Evolutionary conservation across 2,113 vertebrate genomes (phyloP).

Genomic region (Cynocephalus volans): DNA sequence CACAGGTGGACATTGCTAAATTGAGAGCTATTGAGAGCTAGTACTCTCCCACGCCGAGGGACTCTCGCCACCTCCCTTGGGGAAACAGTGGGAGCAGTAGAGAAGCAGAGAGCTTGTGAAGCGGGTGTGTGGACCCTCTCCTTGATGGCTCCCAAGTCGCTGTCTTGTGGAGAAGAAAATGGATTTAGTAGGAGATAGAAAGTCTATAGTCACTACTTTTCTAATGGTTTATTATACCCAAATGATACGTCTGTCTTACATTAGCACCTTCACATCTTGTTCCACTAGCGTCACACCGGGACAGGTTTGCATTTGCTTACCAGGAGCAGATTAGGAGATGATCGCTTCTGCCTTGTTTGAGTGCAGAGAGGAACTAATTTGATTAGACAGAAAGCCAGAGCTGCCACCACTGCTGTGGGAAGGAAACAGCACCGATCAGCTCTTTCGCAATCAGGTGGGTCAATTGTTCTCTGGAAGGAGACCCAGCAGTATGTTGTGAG

Average conservation of each 20-base stretch:
- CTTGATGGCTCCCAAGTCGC: neutral
- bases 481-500: neutral
- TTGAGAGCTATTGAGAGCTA: neutral
- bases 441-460: neutral
- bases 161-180: constrained; percentile 79
- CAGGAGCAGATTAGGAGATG: neutral
- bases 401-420: accelerated
- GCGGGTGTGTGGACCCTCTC: constrained; percentile 12
- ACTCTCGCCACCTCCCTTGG: constrained; percentile 66
- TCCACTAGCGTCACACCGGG: constrained; percentile 70
- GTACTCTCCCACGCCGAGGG: neutral
- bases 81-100: constrained; percentile 60
- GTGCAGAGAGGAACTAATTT: neutral
- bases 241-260: constrained; percentile 73
- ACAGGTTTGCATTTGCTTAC: constrained; percentile 52
- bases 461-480: neutral
- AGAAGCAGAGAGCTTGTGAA: constrained; percentile 18
- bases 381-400: constrained; percentile 7
- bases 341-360: neutral
- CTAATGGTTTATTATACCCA: constrained; percentile 81
- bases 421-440: neutral
- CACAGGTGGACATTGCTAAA: neutral
- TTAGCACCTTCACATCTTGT: constrained; percentile 71
- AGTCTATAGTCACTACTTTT: constrained; percentile 84
- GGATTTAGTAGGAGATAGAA: constrained; percentile 83